Base-by-base conservation (phyloP, 2,888 invertebrate genomes). In the Rosalia funebris region DNA sequence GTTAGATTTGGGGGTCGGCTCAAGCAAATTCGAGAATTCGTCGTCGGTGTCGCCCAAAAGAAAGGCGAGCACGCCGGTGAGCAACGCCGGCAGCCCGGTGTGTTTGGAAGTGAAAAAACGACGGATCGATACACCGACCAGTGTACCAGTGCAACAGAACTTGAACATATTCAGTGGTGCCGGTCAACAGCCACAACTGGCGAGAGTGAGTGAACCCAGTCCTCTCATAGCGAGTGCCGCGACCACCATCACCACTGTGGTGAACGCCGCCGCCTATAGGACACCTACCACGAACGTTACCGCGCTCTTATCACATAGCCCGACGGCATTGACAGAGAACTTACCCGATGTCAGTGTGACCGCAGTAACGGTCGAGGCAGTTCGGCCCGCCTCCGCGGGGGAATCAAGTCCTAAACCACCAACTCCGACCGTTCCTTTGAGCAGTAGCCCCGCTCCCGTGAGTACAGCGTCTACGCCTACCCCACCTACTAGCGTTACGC, bases 1-100 rank as follows among this genome's bases (percentile, higher is more conserved):
- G 9, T 83, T 92, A 25, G 92, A 92, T 78, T 85, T 92, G 56
- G 92, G 92, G 32, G 86, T 91, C 20, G 80, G 85, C 50, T 84
- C 86, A 42, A 85, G 84, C 60, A 79, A 78, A 59, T 74, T 76
- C 46, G 77, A 78, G 55, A 67, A 71, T 25, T 69, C 73, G 9
- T 69, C 73, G 9, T 62, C 72, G 1, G 65, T 71, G 41, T 86
- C 90, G 42, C 90, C 91, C 0, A 88, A 90, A 72, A 82, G 90
- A 46, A 88, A 90, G 72, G 82, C 82, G 3, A 80, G 81, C 9
- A 85, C 85, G 7, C 85, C 87, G 16, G 77, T 79, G 32, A 80
- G 84, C 25, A 75, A 77, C 10, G 44, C 65, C 46, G 37, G 42
- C 39, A 84, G 84, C 25, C 82, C 85, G 1, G 82, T 84, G 0